A percentile compares a stretch with the other conserved stretches of the same genome.
These are phyloP conservation scores for Columba janthina DNA, from an alignment of 2,113 vertebrate genomes.

Conservation along the genomic window DNA sequence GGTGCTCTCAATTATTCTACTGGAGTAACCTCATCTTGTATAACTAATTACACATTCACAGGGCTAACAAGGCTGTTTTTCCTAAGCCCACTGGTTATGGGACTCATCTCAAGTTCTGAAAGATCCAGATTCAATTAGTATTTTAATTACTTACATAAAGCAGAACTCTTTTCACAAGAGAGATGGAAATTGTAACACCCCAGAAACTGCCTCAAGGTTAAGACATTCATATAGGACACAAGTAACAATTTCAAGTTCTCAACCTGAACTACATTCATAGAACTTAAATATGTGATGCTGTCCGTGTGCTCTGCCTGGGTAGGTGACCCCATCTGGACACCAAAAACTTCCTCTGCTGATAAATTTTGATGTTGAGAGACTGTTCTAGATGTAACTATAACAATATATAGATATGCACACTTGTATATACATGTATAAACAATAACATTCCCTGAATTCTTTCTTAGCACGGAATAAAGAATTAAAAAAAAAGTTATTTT, in stretches of 20 bases:
- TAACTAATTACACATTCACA: conserved; percentile 43
- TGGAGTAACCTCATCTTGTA: conserved; percentile 20
- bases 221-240: not conserved
- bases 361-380: not conserved
- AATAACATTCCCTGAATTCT: not conserved
- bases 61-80: conserved; percentile 23
- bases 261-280: conserved; percentile 4
- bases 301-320: not conserved
- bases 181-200: not conserved
- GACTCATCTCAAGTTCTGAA: conserved; percentile 14
- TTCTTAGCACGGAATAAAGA: not conserved
- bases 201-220: conserved; percentile 53
- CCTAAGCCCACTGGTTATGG: conserved; percentile 1
- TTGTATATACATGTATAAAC: fast-evolving
- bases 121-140: conserved; percentile 60
- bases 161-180: conserved; percentile 19
- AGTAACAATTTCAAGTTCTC: not conserved
- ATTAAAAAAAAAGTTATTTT: not conserved
- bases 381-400: not conserved
- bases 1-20: conserved; percentile 50
- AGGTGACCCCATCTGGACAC: not conserved
- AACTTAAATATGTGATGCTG: not conserved
- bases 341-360: not conserved
- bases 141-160: conserved; percentile 66
- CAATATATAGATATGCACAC: not conserved